Conservation (phyloP, 2,113 vertebrate species). For the Trochalopteron elliotii region DNA sequence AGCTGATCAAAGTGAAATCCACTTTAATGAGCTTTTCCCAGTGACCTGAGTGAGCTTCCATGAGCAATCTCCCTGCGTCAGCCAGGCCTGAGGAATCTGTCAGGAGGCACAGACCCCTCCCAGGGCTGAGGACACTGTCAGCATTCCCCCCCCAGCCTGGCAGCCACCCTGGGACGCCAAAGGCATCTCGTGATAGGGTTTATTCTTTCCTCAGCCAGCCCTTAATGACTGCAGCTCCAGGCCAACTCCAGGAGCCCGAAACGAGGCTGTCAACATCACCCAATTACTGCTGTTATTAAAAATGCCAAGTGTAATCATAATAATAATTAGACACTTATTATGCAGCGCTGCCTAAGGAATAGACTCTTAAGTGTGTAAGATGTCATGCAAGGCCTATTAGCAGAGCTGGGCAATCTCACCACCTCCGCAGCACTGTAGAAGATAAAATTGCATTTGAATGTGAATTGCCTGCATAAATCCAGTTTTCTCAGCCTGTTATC, state of each 20-base stretch:
- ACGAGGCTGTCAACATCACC: conserved; percentile 63
- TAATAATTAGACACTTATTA: conserved; percentile 62
- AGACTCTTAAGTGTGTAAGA: conserved; percentile 12
- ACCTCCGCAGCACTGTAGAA: conserved; percentile 1
- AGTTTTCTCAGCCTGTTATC: neutral
- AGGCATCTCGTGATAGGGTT: neutral
- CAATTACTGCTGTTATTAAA: conserved; percentile 67
- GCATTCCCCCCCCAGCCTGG: neutral
- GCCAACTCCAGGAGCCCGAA: conserved; percentile 36
- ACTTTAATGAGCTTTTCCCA: conserved; percentile 42
- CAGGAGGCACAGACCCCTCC: neutral
- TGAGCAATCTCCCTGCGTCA: neutral
- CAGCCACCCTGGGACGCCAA: neutral
- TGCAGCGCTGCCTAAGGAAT: conserved; percentile 43
- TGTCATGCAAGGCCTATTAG: conserved; percentile 41
- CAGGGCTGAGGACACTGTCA: neutral
- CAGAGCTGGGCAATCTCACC: conserved; percentile 28
- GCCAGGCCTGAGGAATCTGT: neutral
- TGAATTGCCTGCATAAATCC: neutral
- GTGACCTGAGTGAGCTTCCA: conserved; percentile 7
- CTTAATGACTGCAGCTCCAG: conserved; percentile 56
- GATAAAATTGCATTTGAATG: conserved; percentile 18
- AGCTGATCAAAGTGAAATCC: conserved; percentile 53
- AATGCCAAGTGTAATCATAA: conserved; percentile 64
- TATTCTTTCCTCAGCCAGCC: conserved; percentile 37